phyloP scores from a whole-genome alignment of 2,888 invertebrate genomes.

The Netelia fuscicornis region DNA sequence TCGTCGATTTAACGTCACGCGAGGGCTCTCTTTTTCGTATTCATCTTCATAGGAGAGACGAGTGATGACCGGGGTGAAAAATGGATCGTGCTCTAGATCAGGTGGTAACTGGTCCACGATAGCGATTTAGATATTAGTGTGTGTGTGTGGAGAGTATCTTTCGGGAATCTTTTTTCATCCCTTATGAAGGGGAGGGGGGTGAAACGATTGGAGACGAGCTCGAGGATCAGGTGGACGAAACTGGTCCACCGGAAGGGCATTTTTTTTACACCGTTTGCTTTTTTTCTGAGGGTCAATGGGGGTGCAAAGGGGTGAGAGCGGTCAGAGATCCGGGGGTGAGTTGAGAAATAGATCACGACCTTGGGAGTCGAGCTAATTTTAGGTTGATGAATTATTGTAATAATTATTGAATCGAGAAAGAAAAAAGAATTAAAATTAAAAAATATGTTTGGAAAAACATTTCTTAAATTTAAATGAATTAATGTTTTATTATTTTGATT shows the following conservation, averaged over 20 bases:
- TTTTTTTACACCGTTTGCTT: conserved; percentile 38
- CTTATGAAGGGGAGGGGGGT: conserved; percentile 32
- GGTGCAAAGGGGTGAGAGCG: neutral
- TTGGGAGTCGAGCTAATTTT: neutral
- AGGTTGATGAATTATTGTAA: neutral
- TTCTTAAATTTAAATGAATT: no score
- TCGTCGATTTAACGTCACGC: conserved; percentile 63
- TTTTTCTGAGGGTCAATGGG: conserved; percentile 20
- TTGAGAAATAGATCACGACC: neutral
- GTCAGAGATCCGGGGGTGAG: neutral
- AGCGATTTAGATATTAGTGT: neutral
- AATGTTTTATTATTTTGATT: no score
- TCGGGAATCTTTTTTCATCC: conserved; percentile 32
- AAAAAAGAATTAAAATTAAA: no score
- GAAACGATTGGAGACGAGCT: conserved; percentile 22
- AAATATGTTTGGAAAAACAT: no score
- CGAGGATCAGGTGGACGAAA: conserved; percentile 57
- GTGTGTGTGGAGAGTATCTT: neutral
- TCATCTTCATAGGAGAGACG: conserved; percentile 54
- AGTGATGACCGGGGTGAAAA: conserved; percentile 72
- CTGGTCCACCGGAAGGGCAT: conserved; percentile 20
- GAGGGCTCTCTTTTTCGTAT: conserved; percentile 45
- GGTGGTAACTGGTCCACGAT: conserved; percentile 84
- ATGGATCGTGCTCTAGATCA: conserved; percentile 81
- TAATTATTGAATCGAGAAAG: neutral